phyloP scores from a whole-genome alignment of 2,888 invertebrate genomes.

The Cistogaster globosa region DNA sequence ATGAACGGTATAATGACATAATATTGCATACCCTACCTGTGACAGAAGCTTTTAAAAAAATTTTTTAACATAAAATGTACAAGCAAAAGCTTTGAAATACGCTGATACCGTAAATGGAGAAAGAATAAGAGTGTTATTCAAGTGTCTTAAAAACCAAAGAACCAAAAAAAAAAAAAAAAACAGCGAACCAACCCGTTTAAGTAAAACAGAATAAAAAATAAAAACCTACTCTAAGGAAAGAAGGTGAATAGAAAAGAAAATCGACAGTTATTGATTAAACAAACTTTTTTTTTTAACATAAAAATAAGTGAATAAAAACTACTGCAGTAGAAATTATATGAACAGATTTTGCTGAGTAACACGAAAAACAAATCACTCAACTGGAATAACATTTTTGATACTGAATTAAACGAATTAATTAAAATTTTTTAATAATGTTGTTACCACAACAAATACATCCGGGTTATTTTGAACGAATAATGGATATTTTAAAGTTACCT shows the following conservation, averaged over 20 bases:
- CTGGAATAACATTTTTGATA: background rate
- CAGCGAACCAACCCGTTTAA: background rate
- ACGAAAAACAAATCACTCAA: background rate
- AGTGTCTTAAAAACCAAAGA: too few relatives aligned
- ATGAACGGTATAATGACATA: too few relatives aligned
- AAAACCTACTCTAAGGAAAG: background rate
- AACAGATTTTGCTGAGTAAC: slow-evolving; percentile 23
- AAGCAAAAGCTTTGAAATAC: too few relatives aligned
- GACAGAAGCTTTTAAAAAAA: too few relatives aligned
- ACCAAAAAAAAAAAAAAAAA: too few relatives aligned
- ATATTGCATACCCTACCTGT: too few relatives aligned
- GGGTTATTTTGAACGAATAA: slow-evolving; percentile 73
- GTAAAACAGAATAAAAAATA: background rate
- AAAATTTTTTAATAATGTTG: slow-evolving; percentile 69
- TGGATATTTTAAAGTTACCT: slow-evolving; percentile 78
- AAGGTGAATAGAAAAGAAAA: background rate
- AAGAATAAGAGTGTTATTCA: too few relatives aligned
- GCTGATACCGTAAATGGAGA: too few relatives aligned
- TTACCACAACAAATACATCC: slow-evolving; percentile 72
- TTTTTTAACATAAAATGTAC: too few relatives aligned
- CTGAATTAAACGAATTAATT: background rate
- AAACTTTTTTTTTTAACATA: slow-evolving; percentile 6
- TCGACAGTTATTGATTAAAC: slow-evolving; percentile 64
- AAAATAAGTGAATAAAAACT: slow-evolving; percentile 1
- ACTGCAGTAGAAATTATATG: background rate